Evolutionary conservation across 1,140 invertebrate genomes (phyloP).

Genomic region (Samia ricini): DNA sequence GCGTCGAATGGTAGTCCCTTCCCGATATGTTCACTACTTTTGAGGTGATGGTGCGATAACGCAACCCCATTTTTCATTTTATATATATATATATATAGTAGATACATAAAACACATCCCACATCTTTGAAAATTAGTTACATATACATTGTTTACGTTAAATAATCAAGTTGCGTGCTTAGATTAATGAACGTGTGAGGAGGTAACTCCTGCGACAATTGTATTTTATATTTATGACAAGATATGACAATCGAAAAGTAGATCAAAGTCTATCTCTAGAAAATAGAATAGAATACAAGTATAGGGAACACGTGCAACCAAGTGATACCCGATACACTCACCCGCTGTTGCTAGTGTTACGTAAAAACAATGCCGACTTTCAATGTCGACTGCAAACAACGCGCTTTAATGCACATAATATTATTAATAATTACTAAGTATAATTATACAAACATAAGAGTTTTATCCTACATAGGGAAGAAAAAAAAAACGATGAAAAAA

Average conservation of each 20-base stretch:
- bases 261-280: neutral
- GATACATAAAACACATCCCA: too few species aligned
- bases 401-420: conserved; percentile 24
- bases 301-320: conserved; percentile 52
- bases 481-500: too few species aligned
- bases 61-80: too few species aligned
- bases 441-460: neutral
- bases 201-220: too few species aligned
- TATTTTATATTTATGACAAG: neutral
- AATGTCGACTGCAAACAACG: conserved; percentile 47
- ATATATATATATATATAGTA: too few species aligned
- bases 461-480: neutral
- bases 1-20: too few species aligned
- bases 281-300: conserved; percentile 1
- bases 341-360: conserved; percentile 62
- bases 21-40: too few species aligned
- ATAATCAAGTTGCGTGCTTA: too few species aligned
- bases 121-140: too few species aligned
- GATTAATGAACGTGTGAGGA: too few species aligned
- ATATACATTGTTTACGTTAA: too few species aligned
- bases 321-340: conserved; percentile 57
- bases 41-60: too few species aligned
- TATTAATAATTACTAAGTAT: neutral
- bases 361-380: conserved; percentile 70
- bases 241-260: neutral